These are phyloP conservation scores for Drosophila cracens DNA, from an alignment of 2,888 invertebrate genomes.

Conservation along the genomic window DNA sequence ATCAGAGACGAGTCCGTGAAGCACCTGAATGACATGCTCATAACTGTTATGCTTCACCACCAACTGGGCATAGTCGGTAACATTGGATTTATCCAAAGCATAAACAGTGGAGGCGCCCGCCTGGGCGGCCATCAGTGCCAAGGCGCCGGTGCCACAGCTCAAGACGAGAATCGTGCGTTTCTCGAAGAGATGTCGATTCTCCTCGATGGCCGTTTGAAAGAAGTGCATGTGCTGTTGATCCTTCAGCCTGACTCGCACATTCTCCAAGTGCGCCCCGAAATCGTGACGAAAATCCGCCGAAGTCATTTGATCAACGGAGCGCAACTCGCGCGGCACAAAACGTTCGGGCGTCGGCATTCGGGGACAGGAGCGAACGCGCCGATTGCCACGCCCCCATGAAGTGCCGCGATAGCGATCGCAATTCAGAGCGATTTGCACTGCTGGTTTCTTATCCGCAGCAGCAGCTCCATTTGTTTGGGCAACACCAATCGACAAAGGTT, in stretches of 20 bases:
- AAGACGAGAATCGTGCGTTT: conserved; percentile 73
- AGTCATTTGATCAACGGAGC: conserved; percentile 72
- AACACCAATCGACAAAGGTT: background rate
- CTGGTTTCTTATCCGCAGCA: background rate
- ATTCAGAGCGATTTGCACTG: background rate
- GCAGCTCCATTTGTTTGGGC: background rate
- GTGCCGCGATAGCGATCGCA: background rate
- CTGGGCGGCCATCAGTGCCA: conserved; percentile 78
- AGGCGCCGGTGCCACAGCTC: conserved; percentile 73
- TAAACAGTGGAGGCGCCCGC: conserved; percentile 75
- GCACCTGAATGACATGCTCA: conserved; percentile 63
- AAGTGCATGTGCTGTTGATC: conserved; percentile 64
- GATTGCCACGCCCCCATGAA: background rate
- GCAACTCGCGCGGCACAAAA: conserved; percentile 45
- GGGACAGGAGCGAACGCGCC: background rate
- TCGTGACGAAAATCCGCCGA: conserved; percentile 78
- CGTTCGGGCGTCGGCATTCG: conserved; percentile 36
- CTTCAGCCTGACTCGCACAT: conserved; percentile 52
- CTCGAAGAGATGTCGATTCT: conserved; percentile 78
- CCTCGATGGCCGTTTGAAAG: conserved; percentile 64
- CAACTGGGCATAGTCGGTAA: conserved; percentile 70
- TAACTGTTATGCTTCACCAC: conserved; percentile 69
- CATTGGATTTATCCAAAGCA: conserved; percentile 79
- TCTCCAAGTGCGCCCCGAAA: conserved; percentile 68
- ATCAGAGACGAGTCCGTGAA: conserved; percentile 72